phyloP scores from a whole-genome alignment of 2,797 vertebrate species.

The Urophycis tenuis region DNA sequence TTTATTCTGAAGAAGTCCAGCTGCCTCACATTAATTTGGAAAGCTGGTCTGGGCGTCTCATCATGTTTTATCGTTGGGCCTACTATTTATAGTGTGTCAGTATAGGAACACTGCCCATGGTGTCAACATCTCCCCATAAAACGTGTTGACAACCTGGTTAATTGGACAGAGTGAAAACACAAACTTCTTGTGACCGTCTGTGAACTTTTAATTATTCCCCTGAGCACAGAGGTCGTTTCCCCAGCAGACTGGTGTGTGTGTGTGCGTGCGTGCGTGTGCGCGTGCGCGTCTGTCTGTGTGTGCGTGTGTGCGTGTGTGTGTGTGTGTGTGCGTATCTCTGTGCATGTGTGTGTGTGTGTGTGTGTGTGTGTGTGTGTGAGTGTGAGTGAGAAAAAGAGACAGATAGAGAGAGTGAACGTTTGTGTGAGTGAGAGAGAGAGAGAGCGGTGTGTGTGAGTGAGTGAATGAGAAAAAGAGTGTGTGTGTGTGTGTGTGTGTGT shows the following conservation, averaged over 20 bases:
- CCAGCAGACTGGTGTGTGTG: neutral
- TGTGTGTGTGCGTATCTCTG: neutral
- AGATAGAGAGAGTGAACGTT: too few species aligned
- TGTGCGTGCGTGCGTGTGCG: neutral
- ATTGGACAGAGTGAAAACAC: conserved; percentile 72
- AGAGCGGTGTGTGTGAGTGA: neutral
- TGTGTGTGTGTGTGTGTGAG: neutral
- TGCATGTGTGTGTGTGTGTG: neutral
- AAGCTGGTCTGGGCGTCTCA: neutral
- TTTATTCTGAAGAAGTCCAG: neutral
- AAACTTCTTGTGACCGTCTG: conserved; percentile 80
- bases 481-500: neutral
- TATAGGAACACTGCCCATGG: conserved; percentile 36
- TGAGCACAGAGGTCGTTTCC: conserved; percentile 11
- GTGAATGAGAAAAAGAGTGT: neutral
- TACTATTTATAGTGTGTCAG: neutral
- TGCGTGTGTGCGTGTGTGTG: neutral
- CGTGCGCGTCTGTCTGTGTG: neutral
- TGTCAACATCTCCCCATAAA: conserved; percentile 70
- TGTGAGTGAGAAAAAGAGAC: too few species aligned
- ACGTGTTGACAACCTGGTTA: conserved; percentile 70
- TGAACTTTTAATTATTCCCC: conserved; percentile 84
- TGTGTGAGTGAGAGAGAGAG: too few species aligned
- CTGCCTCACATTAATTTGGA: neutral
- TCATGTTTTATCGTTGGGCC: neutral